Conservation (phyloP, 1,140 invertebrate genomes). For the Apis laboriosa region DNA sequence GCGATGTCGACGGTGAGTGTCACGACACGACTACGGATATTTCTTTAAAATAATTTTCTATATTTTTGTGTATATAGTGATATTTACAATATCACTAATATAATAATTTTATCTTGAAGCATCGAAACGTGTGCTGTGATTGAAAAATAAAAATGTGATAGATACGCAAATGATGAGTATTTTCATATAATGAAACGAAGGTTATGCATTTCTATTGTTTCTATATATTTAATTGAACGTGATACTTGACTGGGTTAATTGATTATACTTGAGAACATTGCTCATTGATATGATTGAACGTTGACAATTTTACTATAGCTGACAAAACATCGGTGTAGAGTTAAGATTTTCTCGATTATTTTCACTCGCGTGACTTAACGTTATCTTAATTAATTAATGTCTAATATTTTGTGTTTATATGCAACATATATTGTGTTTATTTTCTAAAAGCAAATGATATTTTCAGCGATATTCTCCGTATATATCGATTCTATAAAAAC, state of each 20-base stretch:
- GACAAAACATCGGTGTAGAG: background rate
- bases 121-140: too few relatives aligned
- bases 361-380: background rate
- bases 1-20: slow-evolving; percentile 52
- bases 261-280: background rate
- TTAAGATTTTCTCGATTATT: background rate
- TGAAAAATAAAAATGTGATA: background rate
- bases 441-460: background rate
- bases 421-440: background rate
- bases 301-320: background rate
- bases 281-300: slow-evolving; percentile 15
- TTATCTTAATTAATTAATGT: background rate
- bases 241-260: slow-evolving; percentile 40
- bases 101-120: background rate
- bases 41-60: background rate
- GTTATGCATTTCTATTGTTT: background rate
- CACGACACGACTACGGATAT: background rate
- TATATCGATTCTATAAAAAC: background rate
- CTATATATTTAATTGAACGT: slow-evolving; percentile 20
- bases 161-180: too few relatives aligned
- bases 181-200: background rate
- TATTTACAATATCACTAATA: background rate
- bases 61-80: background rate
- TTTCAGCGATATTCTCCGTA: background rate
- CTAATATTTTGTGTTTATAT: background rate